Conservation (phyloP, 1,140 invertebrate species). For the Vanessa tameamea region DNA sequence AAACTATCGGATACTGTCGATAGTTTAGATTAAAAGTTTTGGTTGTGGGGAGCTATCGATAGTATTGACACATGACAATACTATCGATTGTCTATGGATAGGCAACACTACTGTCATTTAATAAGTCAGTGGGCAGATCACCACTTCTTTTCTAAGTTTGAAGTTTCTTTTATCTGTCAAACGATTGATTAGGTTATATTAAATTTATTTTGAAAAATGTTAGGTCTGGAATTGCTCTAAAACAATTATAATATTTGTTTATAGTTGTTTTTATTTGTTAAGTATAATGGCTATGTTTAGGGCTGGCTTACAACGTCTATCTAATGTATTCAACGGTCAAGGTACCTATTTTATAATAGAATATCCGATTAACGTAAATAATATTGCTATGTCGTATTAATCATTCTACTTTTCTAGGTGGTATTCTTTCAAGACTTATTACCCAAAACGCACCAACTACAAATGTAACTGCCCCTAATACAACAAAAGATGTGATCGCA, state of each 20-base stretch:
- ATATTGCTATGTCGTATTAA: background rate
- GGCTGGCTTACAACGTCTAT: conserved; percentile 61
- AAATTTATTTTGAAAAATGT: conserved; percentile 3
- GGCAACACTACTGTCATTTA: too few species aligned
- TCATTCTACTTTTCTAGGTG: conserved; percentile 52
- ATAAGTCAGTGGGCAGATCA: too few species aligned
- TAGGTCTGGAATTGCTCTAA: background rate
- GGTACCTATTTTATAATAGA: conserved; percentile 42
- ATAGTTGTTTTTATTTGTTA: background rate
- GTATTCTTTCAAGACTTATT: conserved; percentile 63
- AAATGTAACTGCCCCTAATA: conserved; percentile 47
- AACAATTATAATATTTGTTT: background rate
- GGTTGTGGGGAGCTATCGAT: too few species aligned
- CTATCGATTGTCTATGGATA: too few species aligned
- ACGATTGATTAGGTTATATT: conserved; percentile 3
- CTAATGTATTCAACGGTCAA: conserved; percentile 58
- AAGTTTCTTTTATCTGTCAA: background rate
- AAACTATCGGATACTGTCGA: too few species aligned
- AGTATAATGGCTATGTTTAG: conserved; percentile 27
- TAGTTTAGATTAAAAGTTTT: too few species aligned
- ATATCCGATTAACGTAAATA: background rate
- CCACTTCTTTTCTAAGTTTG: background rate
- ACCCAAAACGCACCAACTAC: conserved; percentile 51
- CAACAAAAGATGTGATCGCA: conserved; percentile 65
- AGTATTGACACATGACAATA: too few species aligned